Percentiles rank a stretch among this genome's conserved stretches.
Conservation (phyloP, 2,113 vertebrate species). For the Pterocles orientalis region DNA sequence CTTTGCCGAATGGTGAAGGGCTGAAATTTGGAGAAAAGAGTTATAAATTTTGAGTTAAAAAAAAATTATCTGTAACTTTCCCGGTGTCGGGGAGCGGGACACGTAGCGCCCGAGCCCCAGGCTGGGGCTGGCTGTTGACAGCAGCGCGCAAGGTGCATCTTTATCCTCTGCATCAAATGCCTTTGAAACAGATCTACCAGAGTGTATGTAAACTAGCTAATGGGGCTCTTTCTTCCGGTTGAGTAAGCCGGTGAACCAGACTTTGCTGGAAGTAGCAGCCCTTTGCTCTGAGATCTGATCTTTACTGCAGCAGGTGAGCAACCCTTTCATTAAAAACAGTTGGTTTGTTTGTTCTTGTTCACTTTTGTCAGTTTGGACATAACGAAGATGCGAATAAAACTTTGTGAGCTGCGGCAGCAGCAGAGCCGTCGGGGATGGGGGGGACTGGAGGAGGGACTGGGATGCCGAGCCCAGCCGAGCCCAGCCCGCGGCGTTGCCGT, state of each 20-base stretch:
- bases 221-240: constrained; percentile 9
- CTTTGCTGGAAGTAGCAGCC: constrained; percentile 28
- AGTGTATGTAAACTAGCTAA: neutral
- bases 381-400: neutral
- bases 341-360: neutral
- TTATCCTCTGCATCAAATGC: neutral
- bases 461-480: neutral
- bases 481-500: neutral
- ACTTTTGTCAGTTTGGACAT: neutral
- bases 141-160: neutral
- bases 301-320: constrained; percentile 72
- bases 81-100: neutral
- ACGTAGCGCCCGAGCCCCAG: neutral
- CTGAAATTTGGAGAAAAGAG: neutral
- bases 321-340: neutral
- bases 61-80: neutral
- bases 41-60: neutral
- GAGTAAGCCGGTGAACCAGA: constrained; percentile 8
- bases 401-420: neutral
- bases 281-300: constrained; percentile 39
- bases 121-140: neutral
- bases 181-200: constrained; percentile 2
- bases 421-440: neutral
- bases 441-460: no score
- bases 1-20: neutral